Conservation (phyloP, 2,888 invertebrate genomes). For the Smittia sp. region DNA sequence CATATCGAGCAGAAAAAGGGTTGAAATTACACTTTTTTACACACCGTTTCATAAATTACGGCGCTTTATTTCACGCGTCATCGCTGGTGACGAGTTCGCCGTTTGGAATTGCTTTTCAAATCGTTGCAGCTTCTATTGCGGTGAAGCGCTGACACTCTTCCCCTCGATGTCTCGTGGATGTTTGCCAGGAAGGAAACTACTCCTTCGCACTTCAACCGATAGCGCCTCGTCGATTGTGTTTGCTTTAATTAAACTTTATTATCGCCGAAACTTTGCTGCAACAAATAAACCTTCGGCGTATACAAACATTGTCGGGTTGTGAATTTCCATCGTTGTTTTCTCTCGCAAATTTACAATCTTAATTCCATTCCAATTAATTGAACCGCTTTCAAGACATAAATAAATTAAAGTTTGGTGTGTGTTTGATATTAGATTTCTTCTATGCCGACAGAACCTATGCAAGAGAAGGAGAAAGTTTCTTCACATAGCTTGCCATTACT, state of each 20-base stretch:
- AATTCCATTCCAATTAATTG: conserved; percentile 40
- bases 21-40: conserved; percentile 29
- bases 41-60: conserved; percentile 37
- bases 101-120: background rate
- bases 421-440: conserved; percentile 3
- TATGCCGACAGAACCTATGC: background rate
- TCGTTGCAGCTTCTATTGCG: background rate
- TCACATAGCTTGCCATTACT: background rate
- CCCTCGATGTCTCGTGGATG: background rate
- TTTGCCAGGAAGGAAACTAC: conserved; percentile 17
- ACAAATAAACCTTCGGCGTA: conserved; percentile 22
- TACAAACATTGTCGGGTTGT: background rate
- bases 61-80: conserved; percentile 34
- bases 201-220: background rate
- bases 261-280: background rate
- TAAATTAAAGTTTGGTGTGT: background rate
- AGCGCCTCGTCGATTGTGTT: conserved; percentile 30
- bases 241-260: conserved; percentile 39
- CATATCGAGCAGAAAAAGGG: conserved; percentile 23
- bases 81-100: background rate
- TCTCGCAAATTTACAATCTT: conserved; percentile 28
- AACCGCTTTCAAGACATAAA: conserved; percentile 26
- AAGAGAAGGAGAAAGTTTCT: background rate
- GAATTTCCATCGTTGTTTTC: conserved; percentile 10
- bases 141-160: background rate